Percentiles rank a stretch among this genome's conserved stretches.
Conservation (phyloP, 2,888 invertebrate genomes). For the Pheosia tremula region DNA sequence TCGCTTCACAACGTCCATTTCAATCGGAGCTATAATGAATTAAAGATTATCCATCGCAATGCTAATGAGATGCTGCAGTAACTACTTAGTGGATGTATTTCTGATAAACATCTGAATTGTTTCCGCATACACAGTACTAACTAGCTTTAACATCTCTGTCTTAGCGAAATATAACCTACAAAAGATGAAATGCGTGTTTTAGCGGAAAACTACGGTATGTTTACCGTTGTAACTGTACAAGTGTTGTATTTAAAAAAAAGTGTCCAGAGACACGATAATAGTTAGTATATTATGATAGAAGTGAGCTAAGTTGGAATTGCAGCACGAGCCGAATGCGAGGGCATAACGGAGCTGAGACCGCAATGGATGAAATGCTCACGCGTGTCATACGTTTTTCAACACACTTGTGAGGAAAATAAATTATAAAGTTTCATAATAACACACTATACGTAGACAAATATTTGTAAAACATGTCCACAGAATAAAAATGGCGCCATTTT, state of each 20-base stretch:
- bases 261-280: too few species aligned
- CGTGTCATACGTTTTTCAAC: too few species aligned
- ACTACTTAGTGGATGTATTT: not conserved
- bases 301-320: too few species aligned
- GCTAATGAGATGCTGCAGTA: slow-evolving; percentile 5
- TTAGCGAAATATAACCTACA: not conserved
- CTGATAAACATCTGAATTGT: not conserved
- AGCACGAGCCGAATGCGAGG: too few species aligned
- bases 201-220: not conserved
- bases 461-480: too few species aligned
- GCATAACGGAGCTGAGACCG: too few species aligned
- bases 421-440: too few species aligned
- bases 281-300: too few species aligned
- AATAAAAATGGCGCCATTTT: too few species aligned
- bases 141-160: not conserved
- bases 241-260: not conserved
- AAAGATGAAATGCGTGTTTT: not conserved
- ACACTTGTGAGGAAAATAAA: too few species aligned
- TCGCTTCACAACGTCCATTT: slow-evolving; percentile 2
- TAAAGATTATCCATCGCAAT: slow-evolving; percentile 16
- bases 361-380: too few species aligned
- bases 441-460: too few species aligned
- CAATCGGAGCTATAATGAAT: slow-evolving; percentile 12
- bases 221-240: not conserved
- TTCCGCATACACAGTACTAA: not conserved